A percentile compares a stretch with the other conserved stretches of the same genome.
Evolutionary conservation across 1,140 invertebrate genomes (phyloP).

Genomic region (Nasonia longicornis): DNA sequence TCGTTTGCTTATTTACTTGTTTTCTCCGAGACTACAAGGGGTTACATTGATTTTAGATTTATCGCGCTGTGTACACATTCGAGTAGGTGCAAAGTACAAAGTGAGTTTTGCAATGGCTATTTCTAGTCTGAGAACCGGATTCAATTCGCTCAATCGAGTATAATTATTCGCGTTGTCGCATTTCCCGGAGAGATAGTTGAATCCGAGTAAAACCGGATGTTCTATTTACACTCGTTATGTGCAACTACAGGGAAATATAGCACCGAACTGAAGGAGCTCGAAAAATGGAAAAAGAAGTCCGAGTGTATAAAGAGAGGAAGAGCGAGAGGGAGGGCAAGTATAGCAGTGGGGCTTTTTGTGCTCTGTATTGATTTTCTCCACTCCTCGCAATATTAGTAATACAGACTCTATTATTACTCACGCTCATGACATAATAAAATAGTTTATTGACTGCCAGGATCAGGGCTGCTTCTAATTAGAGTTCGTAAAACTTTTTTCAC

Average conservation of each 20-base stretch:
- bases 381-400: conserved; percentile 24
- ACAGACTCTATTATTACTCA: conserved; percentile 30
- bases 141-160: neutral
- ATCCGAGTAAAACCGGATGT: neutral
- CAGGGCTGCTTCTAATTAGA: neutral
- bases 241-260: neutral
- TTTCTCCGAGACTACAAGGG: too few species aligned
- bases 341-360: conserved; percentile 7
- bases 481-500: neutral
- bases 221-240: neutral
- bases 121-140: neutral
- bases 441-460: conserved; percentile 25
- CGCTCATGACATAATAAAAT: conserved; percentile 31
- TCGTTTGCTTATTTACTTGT: neutral
- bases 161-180: neutral
- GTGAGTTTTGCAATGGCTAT: neutral
- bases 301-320: neutral
- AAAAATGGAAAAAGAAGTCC: neutral
- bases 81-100: too few species aligned
- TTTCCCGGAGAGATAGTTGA: neutral
- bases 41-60: neutral
- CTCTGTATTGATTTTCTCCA: conserved; percentile 41
- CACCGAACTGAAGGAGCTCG: neutral
- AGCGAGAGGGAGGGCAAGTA: neutral
- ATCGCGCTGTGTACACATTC: neutral